A percentile compares a stretch with the other conserved stretches of the same genome.
These are phyloP conservation scores for Echinometra lucunter DNA, from an alignment of 53 echinoderm and acorn worm genomes.

Conservation along the genomic window DNA sequence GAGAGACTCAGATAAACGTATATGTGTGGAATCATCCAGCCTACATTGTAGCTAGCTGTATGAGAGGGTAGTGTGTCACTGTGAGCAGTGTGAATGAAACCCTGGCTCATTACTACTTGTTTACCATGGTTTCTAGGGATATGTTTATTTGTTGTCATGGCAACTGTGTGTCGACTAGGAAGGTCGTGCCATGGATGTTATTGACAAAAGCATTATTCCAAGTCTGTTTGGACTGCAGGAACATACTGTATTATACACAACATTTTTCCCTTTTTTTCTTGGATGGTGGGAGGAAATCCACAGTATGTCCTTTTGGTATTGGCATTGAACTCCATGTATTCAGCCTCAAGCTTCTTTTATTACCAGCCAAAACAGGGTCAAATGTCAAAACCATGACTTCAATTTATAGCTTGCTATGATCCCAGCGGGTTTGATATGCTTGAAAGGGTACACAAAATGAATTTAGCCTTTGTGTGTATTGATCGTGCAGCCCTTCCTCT, in stretches of 20 bases:
- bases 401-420: background rate
- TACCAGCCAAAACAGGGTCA: background rate
- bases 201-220: slow-evolving; percentile 37
- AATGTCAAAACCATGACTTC: background rate
- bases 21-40: too few species aligned
- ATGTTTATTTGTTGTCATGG: slow-evolving; percentile 55
- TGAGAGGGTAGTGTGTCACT: background rate
- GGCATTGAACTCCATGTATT: background rate
- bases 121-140: slow-evolving; percentile 69
- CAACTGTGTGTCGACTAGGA: slow-evolving; percentile 51
- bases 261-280: too few species aligned
- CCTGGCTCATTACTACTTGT: slow-evolving; percentile 61
- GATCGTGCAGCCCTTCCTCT: background rate
- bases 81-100: slow-evolving; percentile 1
- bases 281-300: background rate
- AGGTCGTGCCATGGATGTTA: slow-evolving; percentile 34
- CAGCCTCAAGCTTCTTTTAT: too few species aligned
- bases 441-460: slow-evolving; percentile 3
- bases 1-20: background rate
- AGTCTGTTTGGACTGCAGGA: background rate
- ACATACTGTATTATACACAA: background rate
- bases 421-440: slow-evolving; percentile 17
- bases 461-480: background rate
- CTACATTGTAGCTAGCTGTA: too few species aligned
- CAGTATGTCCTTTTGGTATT: background rate